These are phyloP conservation scores for Thereva unica DNA, from an alignment of 2,888 invertebrate species.

Conservation along the genomic window DNA sequence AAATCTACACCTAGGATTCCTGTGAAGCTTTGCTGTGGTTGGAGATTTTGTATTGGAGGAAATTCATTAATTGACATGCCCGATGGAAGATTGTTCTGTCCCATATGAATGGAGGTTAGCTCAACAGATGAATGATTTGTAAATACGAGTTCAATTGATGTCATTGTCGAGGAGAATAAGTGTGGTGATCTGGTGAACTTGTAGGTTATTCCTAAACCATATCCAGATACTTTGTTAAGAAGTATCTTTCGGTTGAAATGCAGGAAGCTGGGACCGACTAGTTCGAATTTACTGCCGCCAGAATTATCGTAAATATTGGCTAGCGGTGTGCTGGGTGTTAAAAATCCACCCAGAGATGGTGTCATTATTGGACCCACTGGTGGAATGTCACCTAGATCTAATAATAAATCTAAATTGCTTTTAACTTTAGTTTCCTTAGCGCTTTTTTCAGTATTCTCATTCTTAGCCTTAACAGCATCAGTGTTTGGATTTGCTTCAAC, in stretches of 20 bases:
- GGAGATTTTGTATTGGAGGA: constrained; percentile 67
- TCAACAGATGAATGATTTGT: constrained; percentile 69
- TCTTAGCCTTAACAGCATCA: constrained; percentile 1
- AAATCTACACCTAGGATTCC: constrained; percentile 85
- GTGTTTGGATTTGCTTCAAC: constrained; percentile 53
- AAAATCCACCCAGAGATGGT: constrained; percentile 78
- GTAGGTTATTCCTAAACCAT: constrained; percentile 67
- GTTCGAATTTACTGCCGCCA: constrained; percentile 57
- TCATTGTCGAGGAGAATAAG: constrained; percentile 80
- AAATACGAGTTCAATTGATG: constrained; percentile 78
- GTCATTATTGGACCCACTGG: constrained; percentile 72
- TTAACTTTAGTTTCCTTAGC: constrained; percentile 53
- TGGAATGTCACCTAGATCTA: constrained; percentile 79
- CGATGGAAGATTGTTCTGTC: constrained; percentile 64
- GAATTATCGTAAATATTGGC: background rate
- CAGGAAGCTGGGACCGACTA: constrained; percentile 65
- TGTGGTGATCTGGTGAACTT: constrained; percentile 80
- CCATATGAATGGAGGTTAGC: constrained; percentile 62
- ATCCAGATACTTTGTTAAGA: constrained; percentile 72
- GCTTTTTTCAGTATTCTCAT: constrained; percentile 33
- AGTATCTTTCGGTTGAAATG: constrained; percentile 67
- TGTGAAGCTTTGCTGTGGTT: constrained; percentile 66
- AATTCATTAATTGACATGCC: constrained; percentile 79
- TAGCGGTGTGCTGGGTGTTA: constrained; percentile 64
- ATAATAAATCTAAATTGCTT: constrained; percentile 77